Evolutionary conservation across 2,113 vertebrate genomes (phyloP).

Genomic region (Rhegmatorhina hoffmannsi): DNA sequence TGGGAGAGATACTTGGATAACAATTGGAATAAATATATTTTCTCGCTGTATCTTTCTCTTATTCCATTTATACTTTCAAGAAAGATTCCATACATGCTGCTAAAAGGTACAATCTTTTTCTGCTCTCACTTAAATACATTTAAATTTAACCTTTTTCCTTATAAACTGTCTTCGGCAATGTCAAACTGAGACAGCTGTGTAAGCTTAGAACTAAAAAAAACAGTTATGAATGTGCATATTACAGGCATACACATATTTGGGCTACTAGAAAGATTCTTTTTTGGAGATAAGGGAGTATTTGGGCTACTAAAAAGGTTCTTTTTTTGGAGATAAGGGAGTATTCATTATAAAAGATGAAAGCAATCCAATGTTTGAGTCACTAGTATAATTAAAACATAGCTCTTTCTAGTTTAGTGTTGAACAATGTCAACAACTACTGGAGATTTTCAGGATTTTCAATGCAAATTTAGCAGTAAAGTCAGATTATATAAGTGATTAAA

Average conservation of each 20-base stretch:
- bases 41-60: neutral
- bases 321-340: neutral
- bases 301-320: no score
- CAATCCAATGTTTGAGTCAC: neutral
- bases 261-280: neutral
- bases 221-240: neutral
- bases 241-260: accelerated
- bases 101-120: neutral
- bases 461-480: neutral
- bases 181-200: neutral
- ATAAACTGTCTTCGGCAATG: neutral
- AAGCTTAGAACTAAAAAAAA: neutral
- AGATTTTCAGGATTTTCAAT: neutral
- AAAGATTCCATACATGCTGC: neutral
- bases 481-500: neutral
- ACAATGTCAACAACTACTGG: neutral
- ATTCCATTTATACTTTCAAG: neutral
- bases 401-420: neutral
- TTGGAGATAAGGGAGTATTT: neutral
- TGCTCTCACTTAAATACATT: neutral
- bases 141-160: neutral
- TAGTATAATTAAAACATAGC: neutral
- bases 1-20: neutral
- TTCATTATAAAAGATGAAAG: neutral
- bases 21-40: neutral